Evolutionary conservation across 1,140 invertebrate genomes (phyloP), one percentile per base, ranked within the genome.

Genomic region (Oedothorax gibbosus): DNA sequence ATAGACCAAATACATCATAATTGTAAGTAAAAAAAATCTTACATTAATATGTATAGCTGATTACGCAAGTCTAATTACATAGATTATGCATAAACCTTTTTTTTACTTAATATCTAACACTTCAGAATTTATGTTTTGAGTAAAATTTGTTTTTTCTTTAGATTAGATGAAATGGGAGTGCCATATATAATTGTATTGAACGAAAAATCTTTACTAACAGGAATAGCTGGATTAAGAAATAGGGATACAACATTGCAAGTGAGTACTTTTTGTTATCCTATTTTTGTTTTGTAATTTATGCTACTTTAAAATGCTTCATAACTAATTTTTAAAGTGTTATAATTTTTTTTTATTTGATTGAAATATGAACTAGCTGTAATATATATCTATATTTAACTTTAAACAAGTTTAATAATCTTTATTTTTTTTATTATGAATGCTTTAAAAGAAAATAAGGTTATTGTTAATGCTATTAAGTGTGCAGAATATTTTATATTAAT

Each of bases 221-320:
- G 95, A n/a, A 92, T 96, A 84, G 89, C 94, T 82, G 90, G 92
- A 86, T 89, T 97, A 83, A 91, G 93, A 56, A 94, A 92, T 88
- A 92, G 95, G 86, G 94, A 94, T 87, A 96, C 95, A 7, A 94
- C 93, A 81, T 90, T 95, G 53, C 90, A 92, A 89, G 92, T 89
- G 64, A 77, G 21, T 54, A n/a, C 20, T 3, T 49, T n/a, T 68
- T n/a, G n/a, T n/a, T n/a, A n/a, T n/a, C n/a, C n/a, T n/a, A n/a
- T n/a, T n/a, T n/a, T n/a, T 68, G 15, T 12, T 69, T 14, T 18
- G 9, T 56, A 15, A n/a, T 56, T 14, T 77, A 12, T 8, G 60
- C 11, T 49, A 56, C 72, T 35, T 14, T 21, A 56, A n/a, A 56
- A 57, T 56, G 11, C 15, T 49, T 14, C 12, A 50, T 15, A 15